These are phyloP conservation scores for Benitochromis conjunctus DNA, from an alignment of 2,113 vertebrate species.

Conservation along the genomic window DNA sequence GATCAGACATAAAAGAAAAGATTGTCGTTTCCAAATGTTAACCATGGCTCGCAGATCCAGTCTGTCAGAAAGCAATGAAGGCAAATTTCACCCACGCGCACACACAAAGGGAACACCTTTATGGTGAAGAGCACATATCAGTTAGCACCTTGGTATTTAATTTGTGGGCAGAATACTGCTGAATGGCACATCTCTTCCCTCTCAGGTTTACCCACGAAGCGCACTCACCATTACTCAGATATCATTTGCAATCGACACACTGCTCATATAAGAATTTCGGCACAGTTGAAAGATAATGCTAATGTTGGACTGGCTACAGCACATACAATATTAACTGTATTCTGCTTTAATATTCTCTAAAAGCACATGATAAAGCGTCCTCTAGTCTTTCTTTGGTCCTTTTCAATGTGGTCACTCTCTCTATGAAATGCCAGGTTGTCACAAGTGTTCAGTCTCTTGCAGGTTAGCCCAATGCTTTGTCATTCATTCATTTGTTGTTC, in stretches of 20 bases:
- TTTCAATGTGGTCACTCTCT: background rate
- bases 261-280: background rate
- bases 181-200: background rate
- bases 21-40: background rate
- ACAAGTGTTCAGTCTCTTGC: background rate
- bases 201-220: background rate
- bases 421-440: background rate
- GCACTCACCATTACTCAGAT: background rate
- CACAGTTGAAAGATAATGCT: constrained; percentile 9
- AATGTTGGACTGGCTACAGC: constrained; percentile 12
- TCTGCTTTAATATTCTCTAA: constrained; percentile 21
- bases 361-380: constrained; percentile 8
- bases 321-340: constrained; percentile 22
- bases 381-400: background rate
- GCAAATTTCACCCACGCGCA: background rate
- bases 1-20: background rate
- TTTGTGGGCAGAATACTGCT: constrained; percentile 30
- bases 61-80: background rate
- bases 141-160: constrained; percentile 66
- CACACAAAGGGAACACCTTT: constrained; percentile 40
- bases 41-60: background rate
- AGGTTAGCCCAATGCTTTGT: background rate
- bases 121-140: constrained; percentile 35
- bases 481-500: background rate
- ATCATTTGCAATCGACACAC: background rate